phyloP scores from a whole-genome alignment of 2,888 invertebrate genomes.

The Agriopis marginaria region DNA sequence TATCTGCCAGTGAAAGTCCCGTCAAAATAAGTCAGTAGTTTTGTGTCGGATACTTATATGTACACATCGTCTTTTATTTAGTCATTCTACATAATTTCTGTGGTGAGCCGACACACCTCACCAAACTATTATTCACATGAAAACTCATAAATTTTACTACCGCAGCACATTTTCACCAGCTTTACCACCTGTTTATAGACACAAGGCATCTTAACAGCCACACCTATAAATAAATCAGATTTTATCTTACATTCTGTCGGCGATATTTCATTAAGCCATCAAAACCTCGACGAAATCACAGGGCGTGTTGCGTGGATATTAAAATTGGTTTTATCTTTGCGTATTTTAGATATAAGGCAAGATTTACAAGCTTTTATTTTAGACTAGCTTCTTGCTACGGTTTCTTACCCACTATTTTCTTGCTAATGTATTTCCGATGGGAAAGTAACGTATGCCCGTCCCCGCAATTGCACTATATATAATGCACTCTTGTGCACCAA shows the following conservation, averaged over 20 bases:
- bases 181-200: slow-evolving; percentile 13
- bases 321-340: neutral
- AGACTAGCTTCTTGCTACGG: no score
- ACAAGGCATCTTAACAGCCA: slow-evolving; percentile 8
- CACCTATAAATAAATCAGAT: slow-evolving; percentile 16
- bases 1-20: no score
- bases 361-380: neutral
- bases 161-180: neutral
- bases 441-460: no score
- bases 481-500: no score
- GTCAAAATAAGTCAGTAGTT: no score
- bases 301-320: neutral
- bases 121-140: slow-evolving; percentile 1
- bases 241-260: slow-evolving; percentile 5
- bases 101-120: neutral
- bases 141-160: neutral
- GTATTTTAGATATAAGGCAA: neutral
- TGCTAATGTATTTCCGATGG: no score
- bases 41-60: no score
- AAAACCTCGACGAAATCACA: neutral
- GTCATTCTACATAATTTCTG: neutral
- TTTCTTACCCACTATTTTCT: no score
- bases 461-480: no score
- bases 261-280: slow-evolving; percentile 14
- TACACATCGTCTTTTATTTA: neutral